Base-by-base conservation (phyloP, 2,797 vertebrate genomes). In the Sebastes matsubarae region DNA sequence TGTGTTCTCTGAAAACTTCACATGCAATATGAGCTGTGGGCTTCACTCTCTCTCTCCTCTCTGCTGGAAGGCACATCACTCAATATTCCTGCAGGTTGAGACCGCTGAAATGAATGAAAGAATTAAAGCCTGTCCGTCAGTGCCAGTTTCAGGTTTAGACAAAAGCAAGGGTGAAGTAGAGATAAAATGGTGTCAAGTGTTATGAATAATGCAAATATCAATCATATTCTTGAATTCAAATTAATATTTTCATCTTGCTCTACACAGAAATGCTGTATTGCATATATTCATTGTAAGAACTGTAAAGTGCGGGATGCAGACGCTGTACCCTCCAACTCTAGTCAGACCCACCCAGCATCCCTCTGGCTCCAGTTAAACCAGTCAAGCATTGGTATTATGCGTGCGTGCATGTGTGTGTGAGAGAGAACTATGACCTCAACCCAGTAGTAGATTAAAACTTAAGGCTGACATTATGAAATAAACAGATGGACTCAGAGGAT, bases 1-100 rank as follows among this genome's bases (percentile, higher is more conserved):
- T 81, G 85, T 18, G 74, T 84, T 90, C 75, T 80, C 61, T 60
- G 84, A 78, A 88, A 84, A 57, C 81, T 24, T 85, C 55, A 67
- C 29, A 54, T 74, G 42, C 24, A 4, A 72, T 70, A 57, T 24
- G 78, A 85, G 70, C 70, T 7, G 27, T 58, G 54, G 65, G 57
- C 74, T 80, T 81, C 64, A 32, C 18, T 18, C 18, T 27, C 13
- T 52, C 69, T 30, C 46, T 38, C 22, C 68, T 69, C 71, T 70
- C 77, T 70, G 87, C 82, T 79, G 84, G 88, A 77, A 20, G 34
- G 10, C 0, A 2, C 73, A 59, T 74, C 88, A 77, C 80, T 88
- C 85, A 58, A 84, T 90, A 81, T 74, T 4, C 34, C 76, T 52
- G 69, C 75, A 46, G 59, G 57, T 24, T 4, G 65, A 77, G 67